phyloP scores from a whole-genome alignment of 2,888 invertebrate species.

The Rotaria magnacalcarata region DNA sequence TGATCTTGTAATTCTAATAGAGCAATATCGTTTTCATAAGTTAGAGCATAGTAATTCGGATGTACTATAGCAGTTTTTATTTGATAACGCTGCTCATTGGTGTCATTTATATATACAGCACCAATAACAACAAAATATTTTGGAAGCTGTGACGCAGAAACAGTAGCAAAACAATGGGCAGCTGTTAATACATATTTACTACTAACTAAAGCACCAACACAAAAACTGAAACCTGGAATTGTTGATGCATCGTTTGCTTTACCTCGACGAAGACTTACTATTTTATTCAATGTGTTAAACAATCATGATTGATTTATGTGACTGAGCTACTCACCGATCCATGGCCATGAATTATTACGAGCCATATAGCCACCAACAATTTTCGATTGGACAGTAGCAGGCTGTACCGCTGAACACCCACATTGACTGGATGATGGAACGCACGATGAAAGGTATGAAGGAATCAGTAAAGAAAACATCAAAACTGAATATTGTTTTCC shows the following conservation, averaged over 20 bases:
- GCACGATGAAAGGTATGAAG: too few species aligned
- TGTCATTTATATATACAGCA: conserved; percentile 10
- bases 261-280: neutral
- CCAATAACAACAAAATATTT: neutral
- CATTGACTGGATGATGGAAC: neutral
- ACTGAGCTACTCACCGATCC: neutral
- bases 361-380: neutral
- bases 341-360: neutral
- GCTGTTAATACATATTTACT: conserved; percentile 35
- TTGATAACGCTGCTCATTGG: neutral
- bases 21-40: neutral
- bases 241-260: neutral
- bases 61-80: neutral
- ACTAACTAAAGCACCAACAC: conserved; percentile 38
- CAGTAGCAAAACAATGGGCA: conserved; percentile 39
- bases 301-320: too few species aligned
- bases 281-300: neutral
- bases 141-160: neutral
- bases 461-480: too few species aligned
- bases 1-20: neutral
- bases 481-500: too few species aligned
- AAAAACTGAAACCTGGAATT: neutral
- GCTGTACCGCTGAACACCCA: neutral
- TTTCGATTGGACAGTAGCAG: neutral
- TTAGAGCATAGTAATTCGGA: neutral